Percentiles rank a stretch among this genome's conserved stretches.
These are phyloP conservation scores for Gastrophysa polygoni DNA, from an alignment of 2,888 invertebrate genomes.

Conservation along the genomic window DNA sequence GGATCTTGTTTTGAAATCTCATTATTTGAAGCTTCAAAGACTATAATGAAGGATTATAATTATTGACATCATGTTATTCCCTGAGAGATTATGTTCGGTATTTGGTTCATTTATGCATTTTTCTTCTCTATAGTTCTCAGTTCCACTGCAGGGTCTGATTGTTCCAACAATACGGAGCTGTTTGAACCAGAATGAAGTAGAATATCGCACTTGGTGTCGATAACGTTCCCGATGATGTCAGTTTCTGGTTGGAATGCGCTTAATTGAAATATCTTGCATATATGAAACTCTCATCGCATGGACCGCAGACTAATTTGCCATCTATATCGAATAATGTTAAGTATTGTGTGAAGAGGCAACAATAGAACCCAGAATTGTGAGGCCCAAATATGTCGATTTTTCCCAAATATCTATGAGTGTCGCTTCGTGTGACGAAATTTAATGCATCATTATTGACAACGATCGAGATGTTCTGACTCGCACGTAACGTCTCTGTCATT, in stretches of 20 bases:
- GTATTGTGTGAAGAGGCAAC: background rate
- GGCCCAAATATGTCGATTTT: background rate
- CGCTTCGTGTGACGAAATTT: too few relatives aligned
- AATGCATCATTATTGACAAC: too few relatives aligned
- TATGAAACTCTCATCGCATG: background rate
- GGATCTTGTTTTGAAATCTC: too few relatives aligned
- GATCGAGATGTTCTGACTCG: too few relatives aligned
- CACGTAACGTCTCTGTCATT: too few relatives aligned
- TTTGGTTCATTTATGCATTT: too few relatives aligned
- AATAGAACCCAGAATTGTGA: background rate
- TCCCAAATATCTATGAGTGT: too few relatives aligned
- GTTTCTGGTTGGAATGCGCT: background rate
- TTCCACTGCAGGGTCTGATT: background rate
- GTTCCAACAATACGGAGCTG: slow-evolving; percentile 10
- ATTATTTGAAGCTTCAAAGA: too few relatives aligned
- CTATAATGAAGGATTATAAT: too few relatives aligned
- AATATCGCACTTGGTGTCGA: background rate
- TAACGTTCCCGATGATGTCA: background rate
- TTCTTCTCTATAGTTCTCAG: too few relatives aligned
- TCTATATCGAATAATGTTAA: background rate
- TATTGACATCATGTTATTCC: too few relatives aligned
- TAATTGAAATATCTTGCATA: slow-evolving; percentile 1
- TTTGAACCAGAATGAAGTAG: background rate
- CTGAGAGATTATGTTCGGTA: too few relatives aligned
- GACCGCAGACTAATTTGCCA: background rate